Percentiles rank a stretch among this genome's conserved stretches.
Evolutionary conservation across 2,888 invertebrate genomes (phyloP).

Genomic region (Luperina nickerlii): DNA sequence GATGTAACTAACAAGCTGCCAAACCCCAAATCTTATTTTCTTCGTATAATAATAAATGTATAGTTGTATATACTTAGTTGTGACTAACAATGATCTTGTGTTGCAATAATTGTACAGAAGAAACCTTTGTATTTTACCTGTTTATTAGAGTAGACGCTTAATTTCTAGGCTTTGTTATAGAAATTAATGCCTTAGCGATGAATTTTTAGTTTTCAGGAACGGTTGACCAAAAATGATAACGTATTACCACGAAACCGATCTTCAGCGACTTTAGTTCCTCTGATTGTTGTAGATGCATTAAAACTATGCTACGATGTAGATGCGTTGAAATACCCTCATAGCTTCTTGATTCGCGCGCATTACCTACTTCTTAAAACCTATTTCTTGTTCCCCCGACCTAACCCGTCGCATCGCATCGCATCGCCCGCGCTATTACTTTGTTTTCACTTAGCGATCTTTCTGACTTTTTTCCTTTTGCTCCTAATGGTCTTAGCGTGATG

Average conservation of each 20-base stretch:
- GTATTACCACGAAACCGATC: background rate
- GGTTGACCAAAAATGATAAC: background rate
- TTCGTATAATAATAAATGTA: slow-evolving; percentile 45
- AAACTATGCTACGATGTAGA: slow-evolving; percentile 4
- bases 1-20: slow-evolving; percentile 65
- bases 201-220: slow-evolving; percentile 5
- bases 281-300: background rate
- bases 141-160: slow-evolving; percentile 45
- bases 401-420: no score
- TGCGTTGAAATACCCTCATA: background rate
- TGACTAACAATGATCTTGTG: slow-evolving; percentile 63
- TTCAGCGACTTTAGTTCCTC: background rate
- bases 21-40: slow-evolving; percentile 32
- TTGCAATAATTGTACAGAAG: slow-evolving; percentile 47
- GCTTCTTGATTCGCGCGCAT: background rate
- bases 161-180: slow-evolving; percentile 32
- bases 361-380: background rate
- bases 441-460: no score
- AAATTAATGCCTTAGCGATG: background rate
- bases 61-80: slow-evolving; percentile 56
- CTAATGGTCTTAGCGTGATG: background rate
- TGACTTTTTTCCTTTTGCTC: background rate
- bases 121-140: slow-evolving; percentile 24
- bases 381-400: background rate
- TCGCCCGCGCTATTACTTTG: no score